Conservation (phyloP, 2,797 vertebrate genomes). For the Limnodromus scolopaceus region DNA sequence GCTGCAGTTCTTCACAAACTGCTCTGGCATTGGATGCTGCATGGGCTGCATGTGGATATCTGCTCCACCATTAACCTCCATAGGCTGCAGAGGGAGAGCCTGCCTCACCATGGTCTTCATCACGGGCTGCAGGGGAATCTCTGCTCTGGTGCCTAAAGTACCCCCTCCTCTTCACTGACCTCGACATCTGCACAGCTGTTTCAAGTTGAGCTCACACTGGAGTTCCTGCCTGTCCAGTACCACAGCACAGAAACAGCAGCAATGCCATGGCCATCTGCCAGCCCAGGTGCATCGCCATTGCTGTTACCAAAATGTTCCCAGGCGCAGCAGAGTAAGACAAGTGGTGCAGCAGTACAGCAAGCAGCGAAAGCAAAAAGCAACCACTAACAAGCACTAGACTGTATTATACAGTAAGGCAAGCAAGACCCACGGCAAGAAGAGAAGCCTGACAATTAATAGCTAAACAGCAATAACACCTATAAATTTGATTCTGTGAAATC, state of each 20-base stretch:
- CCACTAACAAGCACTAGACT: background rate
- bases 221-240: background rate
- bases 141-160: background rate
- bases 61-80: background rate
- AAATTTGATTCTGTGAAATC: background rate
- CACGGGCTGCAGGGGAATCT: background rate
- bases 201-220: background rate
- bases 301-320: background rate
- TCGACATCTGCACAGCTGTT: background rate
- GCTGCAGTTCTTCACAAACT: background rate
- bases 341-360: background rate
- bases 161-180: background rate
- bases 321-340: background rate
- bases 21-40: background rate
- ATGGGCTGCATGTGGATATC: background rate
- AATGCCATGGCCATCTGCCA: background rate
- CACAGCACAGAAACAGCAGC: background rate
- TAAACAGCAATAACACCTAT: background rate
- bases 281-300: background rate
- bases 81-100: background rate
- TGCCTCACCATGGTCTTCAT: background rate
- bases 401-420: background rate
- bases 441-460: background rate
- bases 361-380: background rate
- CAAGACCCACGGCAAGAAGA: background rate